Evolutionary conservation across 2,113 vertebrate species (phyloP).

Genomic region (Cheirogaleus medius): DNA sequence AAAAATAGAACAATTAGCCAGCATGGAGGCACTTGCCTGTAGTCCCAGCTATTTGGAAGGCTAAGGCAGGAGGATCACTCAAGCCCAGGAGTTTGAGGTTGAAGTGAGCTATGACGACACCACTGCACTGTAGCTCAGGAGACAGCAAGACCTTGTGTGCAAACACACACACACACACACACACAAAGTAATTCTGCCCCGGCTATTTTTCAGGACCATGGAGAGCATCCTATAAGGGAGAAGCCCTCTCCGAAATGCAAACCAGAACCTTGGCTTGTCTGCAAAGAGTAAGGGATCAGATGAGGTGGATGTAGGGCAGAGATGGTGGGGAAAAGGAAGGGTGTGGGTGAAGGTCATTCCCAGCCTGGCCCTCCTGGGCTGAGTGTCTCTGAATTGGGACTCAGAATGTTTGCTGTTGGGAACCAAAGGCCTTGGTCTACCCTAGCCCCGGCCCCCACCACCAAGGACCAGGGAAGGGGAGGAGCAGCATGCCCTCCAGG

Average conservation of each 20-base stretch:
- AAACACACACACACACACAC: too few species aligned
- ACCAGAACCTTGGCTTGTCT: neutral
- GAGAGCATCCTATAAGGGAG: neutral
- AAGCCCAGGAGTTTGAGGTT: too few species aligned
- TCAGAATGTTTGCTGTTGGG: neutral
- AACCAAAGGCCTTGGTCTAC: neutral
- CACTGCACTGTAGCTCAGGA: too few species aligned
- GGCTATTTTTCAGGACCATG: constrained; percentile 66
- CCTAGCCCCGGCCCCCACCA: too few species aligned
- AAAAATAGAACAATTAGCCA: too few species aligned
- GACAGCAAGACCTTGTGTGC: too few species aligned
- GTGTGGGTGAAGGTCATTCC: neutral
- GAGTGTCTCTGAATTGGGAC: neutral
- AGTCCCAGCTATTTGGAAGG: too few species aligned
- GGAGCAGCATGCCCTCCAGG: neutral
- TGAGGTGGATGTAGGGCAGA: neutral
- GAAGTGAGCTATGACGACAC: too few species aligned
- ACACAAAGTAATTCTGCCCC: neutral
- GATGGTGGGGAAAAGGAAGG: too few species aligned
- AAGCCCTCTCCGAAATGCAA: neutral
- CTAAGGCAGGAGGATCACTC: too few species aligned
- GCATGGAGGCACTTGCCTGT: too few species aligned
- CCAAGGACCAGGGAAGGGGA: neutral
- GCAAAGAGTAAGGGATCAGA: neutral
- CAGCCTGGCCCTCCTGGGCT: neutral